phyloP scores from a whole-genome alignment of 2,888 invertebrate genomes.

The Cephonodes hylas region DNA sequence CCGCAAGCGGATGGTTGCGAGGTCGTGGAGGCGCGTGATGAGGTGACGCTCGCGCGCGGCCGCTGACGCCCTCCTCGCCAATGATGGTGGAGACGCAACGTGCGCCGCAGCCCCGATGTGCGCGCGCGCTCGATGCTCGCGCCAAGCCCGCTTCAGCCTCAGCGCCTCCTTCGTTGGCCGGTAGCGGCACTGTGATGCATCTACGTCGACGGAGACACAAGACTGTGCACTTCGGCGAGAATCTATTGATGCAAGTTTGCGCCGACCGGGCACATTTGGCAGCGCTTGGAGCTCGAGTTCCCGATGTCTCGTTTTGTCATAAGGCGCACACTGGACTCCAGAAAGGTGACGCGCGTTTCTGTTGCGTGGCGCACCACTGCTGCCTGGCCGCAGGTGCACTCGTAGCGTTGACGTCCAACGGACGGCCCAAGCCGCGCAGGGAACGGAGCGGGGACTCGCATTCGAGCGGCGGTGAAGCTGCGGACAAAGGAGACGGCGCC shows the following conservation, averaged over 20 bases:
- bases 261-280: conserved; percentile 83
- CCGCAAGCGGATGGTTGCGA: conserved; percentile 35
- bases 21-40: conserved; percentile 55
- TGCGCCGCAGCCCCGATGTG: conserved; percentile 71
- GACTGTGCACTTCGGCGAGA: conserved; percentile 90
- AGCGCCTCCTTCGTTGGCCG: conserved; percentile 79
- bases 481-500: conserved; percentile 62
- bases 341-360: conserved; percentile 70
- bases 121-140: conserved; percentile 69
- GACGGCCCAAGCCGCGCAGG: conserved; percentile 60
- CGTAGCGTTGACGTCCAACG: conserved; percentile 62
- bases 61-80: conserved; percentile 76
- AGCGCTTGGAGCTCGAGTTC: conserved; percentile 72
- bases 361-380: conserved; percentile 77
- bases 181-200: conserved; percentile 78
- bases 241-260: conserved; percentile 87
- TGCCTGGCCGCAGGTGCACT: conserved; percentile 71
- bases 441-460: conserved; percentile 74
- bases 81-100: conserved; percentile 80
- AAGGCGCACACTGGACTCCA: conserved; percentile 69
- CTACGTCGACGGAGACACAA: conserved; percentile 87
- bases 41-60: conserved; percentile 76
- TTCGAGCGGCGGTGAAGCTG: conserved; percentile 72
- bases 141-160: conserved; percentile 78
- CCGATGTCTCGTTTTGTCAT: conserved; percentile 76